A percentile compares a stretch with the other conserved stretches of the same genome.
These are phyloP conservation scores for Tylochromis polylepis DNA, from an alignment of 2,113 vertebrate species.

Conservation along the genomic window DNA sequence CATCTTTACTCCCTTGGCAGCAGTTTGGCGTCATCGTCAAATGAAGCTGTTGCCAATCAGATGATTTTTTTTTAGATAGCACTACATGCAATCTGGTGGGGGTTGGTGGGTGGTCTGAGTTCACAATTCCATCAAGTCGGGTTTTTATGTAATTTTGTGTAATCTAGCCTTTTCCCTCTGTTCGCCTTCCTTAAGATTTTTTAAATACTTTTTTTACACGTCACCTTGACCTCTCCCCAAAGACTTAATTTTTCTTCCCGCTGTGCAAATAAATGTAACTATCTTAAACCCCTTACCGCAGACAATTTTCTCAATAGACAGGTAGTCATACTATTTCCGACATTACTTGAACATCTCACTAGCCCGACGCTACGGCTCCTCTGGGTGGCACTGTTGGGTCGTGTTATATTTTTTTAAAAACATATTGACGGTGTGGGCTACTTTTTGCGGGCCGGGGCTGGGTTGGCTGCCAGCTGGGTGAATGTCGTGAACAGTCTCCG, in stretches of 20 bases:
- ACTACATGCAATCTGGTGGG: neutral
- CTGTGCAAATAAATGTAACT: neutral
- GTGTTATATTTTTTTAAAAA: neutral
- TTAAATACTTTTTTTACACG: neutral
- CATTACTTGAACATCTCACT: neutral
- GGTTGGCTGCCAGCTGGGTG: constrained; percentile 26
- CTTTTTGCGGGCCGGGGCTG: neutral
- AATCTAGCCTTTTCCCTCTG: neutral
- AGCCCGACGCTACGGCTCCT: neutral
- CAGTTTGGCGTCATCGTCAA: neutral
- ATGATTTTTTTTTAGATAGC: neutral
- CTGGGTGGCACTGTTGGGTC: constrained; percentile 19
- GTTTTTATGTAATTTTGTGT: neutral
- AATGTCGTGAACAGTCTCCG: constrained; percentile 24
- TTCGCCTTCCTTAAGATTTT: neutral
- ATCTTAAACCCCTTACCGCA: neutral
- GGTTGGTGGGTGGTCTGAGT: neutral
- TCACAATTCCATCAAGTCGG: neutral
- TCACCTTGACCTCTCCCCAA: neutral
- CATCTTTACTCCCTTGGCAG: accelerated
- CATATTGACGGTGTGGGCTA: neutral
- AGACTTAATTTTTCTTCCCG: neutral
- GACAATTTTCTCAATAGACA: neutral
- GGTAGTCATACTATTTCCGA: neutral
- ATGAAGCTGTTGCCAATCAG: neutral